Evolutionary conservation across 2,888 invertebrate species (phyloP), one percentile per base, ranked within the genome.

Genomic region (Drosophila anomelani): DNA sequence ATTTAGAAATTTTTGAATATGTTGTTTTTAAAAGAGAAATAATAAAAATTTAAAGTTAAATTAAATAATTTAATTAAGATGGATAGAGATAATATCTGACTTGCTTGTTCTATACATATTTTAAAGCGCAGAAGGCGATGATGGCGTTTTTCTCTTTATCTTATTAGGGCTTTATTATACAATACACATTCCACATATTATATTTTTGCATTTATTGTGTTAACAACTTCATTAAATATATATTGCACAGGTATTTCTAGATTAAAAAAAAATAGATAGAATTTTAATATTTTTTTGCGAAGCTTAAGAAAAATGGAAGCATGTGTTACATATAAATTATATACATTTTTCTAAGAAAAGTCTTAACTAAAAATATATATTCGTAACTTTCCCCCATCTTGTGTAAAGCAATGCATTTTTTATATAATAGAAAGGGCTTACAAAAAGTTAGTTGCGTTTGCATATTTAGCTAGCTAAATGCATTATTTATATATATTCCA

Each of bases 91-190:
- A 29, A 26, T 26, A 26, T n/a, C 5, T 26, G 9, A 15, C 13
- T 26, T 26, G 26, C 4, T 46, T 6, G 8, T 43, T 17, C 4
- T 17, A 44, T 15, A 26, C 10, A 47, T 29, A n/a, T 29, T n/a
- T 29, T 47, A n/a, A n/a, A 29, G 47, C 15, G 26, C 46, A 46
- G n/a, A 46, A n/a, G n/a, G 47, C 47, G 47, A 47, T 29, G 47
- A 47, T 47, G 26, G 29, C 29, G 29, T 47, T 29, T 29, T 29
- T 47, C 29, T 29, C 10, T 29, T 29, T 29, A 15, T 20, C 20
- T 20, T 20, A 8, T 20, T 34, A 20, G 20, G 34, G 51, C 51
- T 34, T 20, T 9, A 34, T 51, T 34, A 34, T 20, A 51, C 13
- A 20, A 20, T 34, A 20, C n/a, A 47, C 13, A 51, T 34, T 34